Evolutionary conservation across 2,797 vertebrate genomes (phyloP).

Genomic region (Orestias chungarensis): DNA sequence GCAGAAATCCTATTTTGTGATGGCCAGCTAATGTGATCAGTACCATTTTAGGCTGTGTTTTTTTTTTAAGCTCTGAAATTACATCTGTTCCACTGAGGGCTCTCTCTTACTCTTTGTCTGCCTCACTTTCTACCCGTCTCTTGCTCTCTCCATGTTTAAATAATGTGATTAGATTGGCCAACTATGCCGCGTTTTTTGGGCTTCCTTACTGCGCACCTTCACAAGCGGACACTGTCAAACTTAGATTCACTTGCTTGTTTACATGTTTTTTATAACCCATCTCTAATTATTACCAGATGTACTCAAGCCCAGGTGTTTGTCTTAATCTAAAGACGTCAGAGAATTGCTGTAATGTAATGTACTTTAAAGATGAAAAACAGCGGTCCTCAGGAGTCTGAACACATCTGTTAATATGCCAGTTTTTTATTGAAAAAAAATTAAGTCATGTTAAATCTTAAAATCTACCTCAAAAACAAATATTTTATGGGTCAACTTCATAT

Average conservation of each 20-base stretch:
- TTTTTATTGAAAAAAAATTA: background rate
- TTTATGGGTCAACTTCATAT: background rate
- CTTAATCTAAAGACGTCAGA: background rate
- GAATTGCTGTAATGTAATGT: background rate
- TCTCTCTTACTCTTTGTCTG: constrained; percentile 47
- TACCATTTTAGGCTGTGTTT: constrained; percentile 82
- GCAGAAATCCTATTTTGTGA: constrained; percentile 89
- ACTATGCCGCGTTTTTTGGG: constrained; percentile 65
- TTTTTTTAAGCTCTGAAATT: constrained; percentile 84
- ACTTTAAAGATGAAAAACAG: background rate
- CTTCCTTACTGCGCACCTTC: constrained; percentile 60
- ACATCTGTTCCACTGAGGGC: constrained; percentile 76
- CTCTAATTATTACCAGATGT: constrained; percentile 42
- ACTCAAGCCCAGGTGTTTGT: constrained; percentile 6
- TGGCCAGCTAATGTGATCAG: constrained; percentile 87
- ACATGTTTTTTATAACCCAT: constrained; percentile 58
- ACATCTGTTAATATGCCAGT: background rate
- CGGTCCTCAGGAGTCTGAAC: background rate
- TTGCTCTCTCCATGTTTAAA: constrained; percentile 36
- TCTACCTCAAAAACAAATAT: background rate
- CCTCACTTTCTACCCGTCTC: constrained; percentile 23
- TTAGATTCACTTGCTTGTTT: constrained; percentile 42
- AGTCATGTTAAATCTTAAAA: background rate
- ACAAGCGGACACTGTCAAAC: constrained; percentile 31
- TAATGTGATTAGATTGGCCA: constrained; percentile 82